Conservation (phyloP, 2,888 invertebrate species). For the Panorpa germanica region DNA sequence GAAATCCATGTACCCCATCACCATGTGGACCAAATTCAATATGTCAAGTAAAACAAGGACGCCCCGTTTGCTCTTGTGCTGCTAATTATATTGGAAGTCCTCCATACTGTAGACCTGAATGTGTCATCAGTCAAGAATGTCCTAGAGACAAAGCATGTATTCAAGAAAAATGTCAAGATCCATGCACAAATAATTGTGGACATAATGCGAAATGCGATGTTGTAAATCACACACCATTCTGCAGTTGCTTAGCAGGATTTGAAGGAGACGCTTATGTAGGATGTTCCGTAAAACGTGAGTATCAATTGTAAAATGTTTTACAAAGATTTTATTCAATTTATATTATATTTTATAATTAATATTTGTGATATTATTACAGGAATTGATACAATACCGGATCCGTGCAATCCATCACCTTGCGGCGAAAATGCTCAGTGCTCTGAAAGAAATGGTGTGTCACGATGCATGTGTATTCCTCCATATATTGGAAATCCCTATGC, state of each 20-base stretch:
- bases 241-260: slow-evolving; percentile 56
- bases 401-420: slow-evolving; percentile 66
- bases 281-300: slow-evolving; percentile 37
- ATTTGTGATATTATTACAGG: slow-evolving; percentile 13
- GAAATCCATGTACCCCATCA: slow-evolving; percentile 36
- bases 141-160: slow-evolving; percentile 59
- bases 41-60: slow-evolving; percentile 59
- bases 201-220: slow-evolving; percentile 61
- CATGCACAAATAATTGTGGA: slow-evolving; percentile 62
- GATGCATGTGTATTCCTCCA: slow-evolving; percentile 73
- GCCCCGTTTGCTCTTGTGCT: slow-evolving; percentile 64
- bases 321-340: slow-evolving; percentile 3
- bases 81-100: slow-evolving; percentile 65
- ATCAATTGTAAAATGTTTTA: slow-evolving; percentile 15
- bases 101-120: slow-evolving; percentile 67
- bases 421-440: slow-evolving; percentile 69
- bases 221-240: slow-evolving; percentile 62
- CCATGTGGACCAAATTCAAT: slow-evolving; percentile 70
- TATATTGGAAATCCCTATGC: slow-evolving; percentile 75
- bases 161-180: slow-evolving; percentile 63
- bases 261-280: slow-evolving; percentile 74
- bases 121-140: slow-evolving; percentile 68
- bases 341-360: slow-evolving; percentile 4
- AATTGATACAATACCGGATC: slow-evolving; percentile 27
- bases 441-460: slow-evolving; percentile 42